phyloP scores from a whole-genome alignment of 2,888 invertebrate species.

The Lobophora halterata region DNA sequence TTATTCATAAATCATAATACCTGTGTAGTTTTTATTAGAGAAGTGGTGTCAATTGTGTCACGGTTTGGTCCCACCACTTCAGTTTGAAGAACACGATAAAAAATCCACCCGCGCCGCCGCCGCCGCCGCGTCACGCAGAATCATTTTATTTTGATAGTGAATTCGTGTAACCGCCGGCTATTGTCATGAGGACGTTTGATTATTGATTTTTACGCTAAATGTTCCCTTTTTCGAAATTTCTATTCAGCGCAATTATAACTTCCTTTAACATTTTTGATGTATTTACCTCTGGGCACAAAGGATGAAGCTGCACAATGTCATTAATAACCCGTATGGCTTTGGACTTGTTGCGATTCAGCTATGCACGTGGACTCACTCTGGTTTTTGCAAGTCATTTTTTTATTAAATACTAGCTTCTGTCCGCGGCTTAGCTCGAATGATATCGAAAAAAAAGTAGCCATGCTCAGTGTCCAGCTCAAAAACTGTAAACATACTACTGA shows the following conservation, averaged over 20 bases:
- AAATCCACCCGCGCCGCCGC: slow-evolving; percentile 71
- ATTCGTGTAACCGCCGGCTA: slow-evolving; percentile 68
- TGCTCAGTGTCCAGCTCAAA: too few relatives aligned
- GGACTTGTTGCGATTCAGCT: slow-evolving; percentile 67
- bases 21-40: neutral
- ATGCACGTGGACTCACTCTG: too few relatives aligned
- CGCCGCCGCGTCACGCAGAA: slow-evolving; percentile 62
- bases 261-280: slow-evolving; percentile 68
- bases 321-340: slow-evolving; percentile 70
- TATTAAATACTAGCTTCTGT: too few relatives aligned
- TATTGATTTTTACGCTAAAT: slow-evolving; percentile 81
- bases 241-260: slow-evolving; percentile 72
- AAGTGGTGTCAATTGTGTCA: slow-evolving; percentile 39
- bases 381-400: slow-evolving; percentile 42
- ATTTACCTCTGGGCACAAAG: slow-evolving; percentile 58
- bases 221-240: slow-evolving; percentile 66
- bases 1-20: neutral
- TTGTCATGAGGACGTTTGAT: slow-evolving; percentile 69
- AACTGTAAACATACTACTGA: too few relatives aligned
- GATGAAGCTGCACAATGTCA: slow-evolving; percentile 63
- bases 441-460: too few relatives aligned
- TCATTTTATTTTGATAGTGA: slow-evolving; percentile 75
- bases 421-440: too few relatives aligned
- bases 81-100: slow-evolving; percentile 59
- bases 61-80: slow-evolving; percentile 58